Percentiles rank a stretch among this genome's conserved stretches.
phyloP scores from a whole-genome alignment of 1,140 invertebrate genomes.

The Drosophila baimaii region DNA sequence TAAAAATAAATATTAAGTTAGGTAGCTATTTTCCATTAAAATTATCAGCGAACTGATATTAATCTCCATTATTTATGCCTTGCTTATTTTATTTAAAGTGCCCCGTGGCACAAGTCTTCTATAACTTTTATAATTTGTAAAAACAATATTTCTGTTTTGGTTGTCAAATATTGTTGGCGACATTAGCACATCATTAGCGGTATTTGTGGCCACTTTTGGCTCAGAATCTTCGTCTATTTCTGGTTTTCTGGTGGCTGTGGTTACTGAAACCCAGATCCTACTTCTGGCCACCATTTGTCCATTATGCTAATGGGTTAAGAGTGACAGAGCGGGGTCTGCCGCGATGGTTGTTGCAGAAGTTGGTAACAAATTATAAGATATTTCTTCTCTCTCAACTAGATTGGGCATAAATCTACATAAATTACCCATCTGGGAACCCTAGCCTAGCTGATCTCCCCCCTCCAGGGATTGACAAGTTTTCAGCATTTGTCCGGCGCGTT shows the following conservation, averaged over 20 bases:
- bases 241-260: too few species aligned
- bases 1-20: neutral
- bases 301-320: conserved; percentile 70
- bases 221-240: conserved; percentile 24
- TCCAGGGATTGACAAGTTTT: conserved; percentile 70
- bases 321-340: too few species aligned
- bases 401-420: conserved; percentile 74
- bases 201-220: conserved; percentile 47
- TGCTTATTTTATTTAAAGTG: conserved; percentile 24
- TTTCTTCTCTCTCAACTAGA: conserved; percentile 46
- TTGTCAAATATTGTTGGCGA: conserved; percentile 62
- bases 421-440: conserved; percentile 56
- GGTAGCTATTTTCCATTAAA: conserved; percentile 11
- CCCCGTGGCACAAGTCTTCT: conserved; percentile 31
- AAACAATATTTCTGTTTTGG: conserved; percentile 57
- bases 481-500: conserved; percentile 66
- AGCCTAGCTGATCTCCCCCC: conserved; percentile 6
- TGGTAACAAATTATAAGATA: conserved; percentile 72
- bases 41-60: conserved; percentile 9
- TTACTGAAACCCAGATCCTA: conserved; percentile 29
- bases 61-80: conserved; percentile 22
- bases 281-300: conserved; percentile 48
- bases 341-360: conserved; percentile 39
- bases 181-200: conserved; percentile 75
- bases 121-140: conserved; percentile 39